A percentile compares a stretch with the other conserved stretches of the same genome.
Conservation (phyloP, 2,888 invertebrate species). For the Nomada ruficornis region DNA sequence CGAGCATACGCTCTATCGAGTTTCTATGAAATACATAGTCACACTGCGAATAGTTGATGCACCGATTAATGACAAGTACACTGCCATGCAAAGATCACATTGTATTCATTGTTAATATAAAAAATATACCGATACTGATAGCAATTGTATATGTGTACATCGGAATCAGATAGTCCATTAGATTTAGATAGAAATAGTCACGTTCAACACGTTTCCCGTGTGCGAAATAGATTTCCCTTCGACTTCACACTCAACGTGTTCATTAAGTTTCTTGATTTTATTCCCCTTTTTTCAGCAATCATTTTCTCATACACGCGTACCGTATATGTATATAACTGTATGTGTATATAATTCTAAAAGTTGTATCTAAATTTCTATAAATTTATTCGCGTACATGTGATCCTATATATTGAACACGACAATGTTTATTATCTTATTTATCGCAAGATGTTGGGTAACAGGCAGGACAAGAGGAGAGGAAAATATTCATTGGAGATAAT, state of each 20-base stretch:
- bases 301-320: neutral
- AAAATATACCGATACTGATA: conserved; percentile 23
- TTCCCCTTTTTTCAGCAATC: neutral
- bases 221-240: conserved; percentile 12
- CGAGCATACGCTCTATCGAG: conserved; percentile 27
- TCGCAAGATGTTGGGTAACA: neutral
- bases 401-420: neutral
- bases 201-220: conserved; percentile 25
- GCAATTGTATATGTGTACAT: conserved; percentile 19
- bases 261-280: neutral
- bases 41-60: conserved; percentile 11
- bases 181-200: conserved; percentile 11
- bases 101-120: conserved; percentile 16
- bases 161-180: conserved; percentile 8
- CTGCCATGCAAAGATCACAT: conserved; percentile 25
- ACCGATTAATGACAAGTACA: conserved; percentile 20
- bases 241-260: conserved; percentile 6
- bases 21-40: conserved; percentile 10
- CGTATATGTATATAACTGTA: conserved; percentile 5
- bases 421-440: conserved; percentile 34
- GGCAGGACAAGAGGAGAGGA: no score
- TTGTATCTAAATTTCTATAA: neutral
- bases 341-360: neutral
- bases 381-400: neutral
- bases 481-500: neutral